These are phyloP conservation scores for Drosophila imparisetae DNA, from an alignment of 2,888 invertebrate species.

Conservation along the genomic window DNA sequence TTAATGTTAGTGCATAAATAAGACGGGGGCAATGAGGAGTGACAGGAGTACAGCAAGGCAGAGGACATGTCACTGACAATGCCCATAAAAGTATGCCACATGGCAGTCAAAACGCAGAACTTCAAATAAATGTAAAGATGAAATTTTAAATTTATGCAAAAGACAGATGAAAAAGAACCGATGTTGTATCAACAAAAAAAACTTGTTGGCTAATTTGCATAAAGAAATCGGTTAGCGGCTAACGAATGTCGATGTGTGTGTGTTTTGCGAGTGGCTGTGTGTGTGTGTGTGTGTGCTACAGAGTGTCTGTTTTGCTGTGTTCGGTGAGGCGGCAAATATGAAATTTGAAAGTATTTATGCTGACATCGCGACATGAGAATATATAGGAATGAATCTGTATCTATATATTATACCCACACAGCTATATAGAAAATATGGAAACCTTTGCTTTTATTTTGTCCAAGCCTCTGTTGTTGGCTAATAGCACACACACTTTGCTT, in stretches of 20 bases:
- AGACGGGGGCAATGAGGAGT: slow-evolving; percentile 53
- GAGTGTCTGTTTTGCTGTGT: slow-evolving; percentile 16
- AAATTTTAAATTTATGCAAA: slow-evolving; percentile 77
- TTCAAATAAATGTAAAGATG: slow-evolving; percentile 64
- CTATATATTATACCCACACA: slow-evolving; percentile 13
- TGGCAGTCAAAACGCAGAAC: slow-evolving; percentile 41
- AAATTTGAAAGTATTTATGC: slow-evolving; percentile 74
- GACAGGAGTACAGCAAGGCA: slow-evolving; percentile 26
- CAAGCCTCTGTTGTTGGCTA: slow-evolving; percentile 68
- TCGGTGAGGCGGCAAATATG: slow-evolving; percentile 72
- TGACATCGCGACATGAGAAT: slow-evolving; percentile 72
- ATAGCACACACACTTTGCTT: slow-evolving; percentile 63
- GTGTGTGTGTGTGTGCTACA: background rate
- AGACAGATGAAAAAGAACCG: slow-evolving; percentile 39
- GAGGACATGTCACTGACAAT: slow-evolving; percentile 59
- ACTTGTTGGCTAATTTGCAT: slow-evolving; percentile 72
- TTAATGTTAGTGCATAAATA: slow-evolving; percentile 80
- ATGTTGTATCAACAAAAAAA: slow-evolving; percentile 31
- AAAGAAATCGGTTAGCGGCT: slow-evolving; percentile 69
- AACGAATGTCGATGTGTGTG: slow-evolving; percentile 35
- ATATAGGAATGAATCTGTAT: slow-evolving; percentile 13
- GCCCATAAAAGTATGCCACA: slow-evolving; percentile 63
- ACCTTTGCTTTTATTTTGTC: slow-evolving; percentile 58
- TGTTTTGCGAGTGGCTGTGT: background rate
- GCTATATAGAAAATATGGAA: slow-evolving; percentile 31